phyloP scores from a whole-genome alignment of 1,140 invertebrate genomes.

The Aplysia californica region DNA sequence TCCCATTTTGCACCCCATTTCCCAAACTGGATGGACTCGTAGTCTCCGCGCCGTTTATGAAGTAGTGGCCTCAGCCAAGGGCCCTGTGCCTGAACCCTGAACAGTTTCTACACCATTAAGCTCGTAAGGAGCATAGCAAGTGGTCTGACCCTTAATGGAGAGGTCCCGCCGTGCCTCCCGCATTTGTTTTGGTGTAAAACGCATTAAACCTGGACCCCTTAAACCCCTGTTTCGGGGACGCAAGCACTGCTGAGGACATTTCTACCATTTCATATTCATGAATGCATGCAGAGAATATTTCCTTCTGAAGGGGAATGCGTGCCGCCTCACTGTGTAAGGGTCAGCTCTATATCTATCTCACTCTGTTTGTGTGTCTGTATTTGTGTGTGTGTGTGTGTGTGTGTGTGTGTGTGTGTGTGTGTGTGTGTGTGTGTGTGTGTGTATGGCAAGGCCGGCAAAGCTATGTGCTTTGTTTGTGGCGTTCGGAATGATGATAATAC shows the following conservation, averaged over 20 bases:
- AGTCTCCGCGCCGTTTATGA: no score
- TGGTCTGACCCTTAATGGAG: neutral
- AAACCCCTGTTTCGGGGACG: neutral
- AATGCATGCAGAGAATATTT: neutral
- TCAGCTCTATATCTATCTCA: neutral
- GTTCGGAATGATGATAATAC: no score
- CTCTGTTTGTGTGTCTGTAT: no score
- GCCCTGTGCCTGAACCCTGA: neutral
- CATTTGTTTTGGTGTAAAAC: neutral
- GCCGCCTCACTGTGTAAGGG: neutral
- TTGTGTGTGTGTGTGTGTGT: no score
- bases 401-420: neutral
- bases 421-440: no score
- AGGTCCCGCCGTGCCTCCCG: neutral
- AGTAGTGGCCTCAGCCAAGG: neutral
- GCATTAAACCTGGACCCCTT: neutral
- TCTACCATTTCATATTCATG: neutral
- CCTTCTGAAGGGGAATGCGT: neutral
- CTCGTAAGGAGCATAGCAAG: neutral
- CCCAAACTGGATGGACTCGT: neutral
- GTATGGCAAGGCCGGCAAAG: no score
- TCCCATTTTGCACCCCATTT: neutral
- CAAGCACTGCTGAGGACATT: neutral
- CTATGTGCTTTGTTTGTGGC: no score
- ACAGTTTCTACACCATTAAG: constrained; percentile 1